Percentiles rank a stretch among this genome's conserved stretches.
Conservation (phyloP, 2,888 invertebrate genomes). For the Lasioglossum villosulum region DNA sequence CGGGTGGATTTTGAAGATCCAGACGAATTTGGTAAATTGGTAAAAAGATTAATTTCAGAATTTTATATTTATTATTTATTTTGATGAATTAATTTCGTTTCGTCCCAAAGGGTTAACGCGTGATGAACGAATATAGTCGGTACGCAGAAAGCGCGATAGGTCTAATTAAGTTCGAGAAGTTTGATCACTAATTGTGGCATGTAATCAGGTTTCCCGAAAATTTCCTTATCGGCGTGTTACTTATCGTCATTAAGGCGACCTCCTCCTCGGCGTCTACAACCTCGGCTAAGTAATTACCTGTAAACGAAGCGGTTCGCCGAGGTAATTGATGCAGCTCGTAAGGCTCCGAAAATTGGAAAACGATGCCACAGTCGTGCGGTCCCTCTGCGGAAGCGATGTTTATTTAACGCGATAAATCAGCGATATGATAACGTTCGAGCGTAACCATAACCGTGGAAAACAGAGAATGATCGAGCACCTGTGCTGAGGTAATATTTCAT, state of each 20-base stretch:
- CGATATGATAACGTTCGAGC: not conserved
- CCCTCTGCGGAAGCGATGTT: not conserved
- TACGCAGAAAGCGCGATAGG: too few relatives aligned
- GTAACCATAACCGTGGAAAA: not conserved
- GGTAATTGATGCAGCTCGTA: not conserved
- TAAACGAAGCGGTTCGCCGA: slow-evolving; percentile 10
- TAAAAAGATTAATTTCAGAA: too few relatives aligned
- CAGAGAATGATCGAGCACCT: not conserved
- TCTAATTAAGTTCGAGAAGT: not conserved
- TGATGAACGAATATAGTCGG: too few relatives aligned
- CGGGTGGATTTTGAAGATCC: too few relatives aligned
- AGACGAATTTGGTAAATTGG: too few relatives aligned
- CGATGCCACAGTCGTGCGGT: not conserved
- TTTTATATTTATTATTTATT: too few relatives aligned
- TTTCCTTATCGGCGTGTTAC: slow-evolving; percentile 14
- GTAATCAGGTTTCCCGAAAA: slow-evolving; percentile 14
- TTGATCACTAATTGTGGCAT: not conserved
- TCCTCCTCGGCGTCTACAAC: too few relatives aligned
- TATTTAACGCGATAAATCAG: not conserved
- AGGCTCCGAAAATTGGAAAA: slow-evolving; percentile 3
- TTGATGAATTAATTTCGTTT: too few relatives aligned
- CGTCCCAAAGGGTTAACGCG: too few relatives aligned
- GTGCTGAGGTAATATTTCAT: not conserved
- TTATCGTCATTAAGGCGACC: slow-evolving; percentile 18
- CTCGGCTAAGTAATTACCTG: slow-evolving; percentile 6